These are phyloP conservation scores for Ditula angustiorana DNA, from an alignment of 2,888 invertebrate genomes.

Conservation along the genomic window DNA sequence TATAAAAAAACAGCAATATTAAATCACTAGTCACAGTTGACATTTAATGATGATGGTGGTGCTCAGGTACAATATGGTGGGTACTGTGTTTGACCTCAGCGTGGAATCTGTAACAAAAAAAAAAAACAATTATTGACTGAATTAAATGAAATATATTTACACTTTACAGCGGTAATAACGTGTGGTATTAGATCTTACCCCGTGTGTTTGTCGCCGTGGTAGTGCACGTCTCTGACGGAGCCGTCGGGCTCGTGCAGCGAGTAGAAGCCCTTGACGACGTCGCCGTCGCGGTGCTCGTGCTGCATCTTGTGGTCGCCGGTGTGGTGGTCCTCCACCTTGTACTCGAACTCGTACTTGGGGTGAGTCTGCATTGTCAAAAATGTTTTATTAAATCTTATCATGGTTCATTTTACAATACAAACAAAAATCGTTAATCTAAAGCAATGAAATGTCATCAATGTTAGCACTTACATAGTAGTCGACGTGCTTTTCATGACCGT, in stretches of 20 bases:
- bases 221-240: slow-evolving; percentile 65
- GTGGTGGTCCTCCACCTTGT: slow-evolving; percentile 75
- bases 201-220: slow-evolving; percentile 56
- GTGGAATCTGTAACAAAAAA: slow-evolving; percentile 40
- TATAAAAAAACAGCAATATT: not conserved
- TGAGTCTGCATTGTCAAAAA: slow-evolving; percentile 48
- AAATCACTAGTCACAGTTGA: not conserved
- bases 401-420: not conserved
- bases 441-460: not conserved
- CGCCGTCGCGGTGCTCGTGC: slow-evolving; percentile 80
- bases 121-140: no score
- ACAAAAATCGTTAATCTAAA: not conserved
- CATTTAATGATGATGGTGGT: slow-evolving; percentile 33
- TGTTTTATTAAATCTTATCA: not conserved
- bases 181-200: slow-evolving; percentile 56
- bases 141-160: no score
- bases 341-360: slow-evolving; percentile 67
- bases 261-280: slow-evolving; percentile 85
- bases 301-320: slow-evolving; percentile 78
- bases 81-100: slow-evolving; percentile 43
- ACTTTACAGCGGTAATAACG: not conserved
- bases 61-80: slow-evolving; percentile 45
- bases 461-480: slow-evolving; percentile 48
- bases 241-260: slow-evolving; percentile 81
- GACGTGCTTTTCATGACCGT: slow-evolving; percentile 44